Conservation (phyloP, 2,113 vertebrate genomes). For the Saguinus imperator region DNA sequence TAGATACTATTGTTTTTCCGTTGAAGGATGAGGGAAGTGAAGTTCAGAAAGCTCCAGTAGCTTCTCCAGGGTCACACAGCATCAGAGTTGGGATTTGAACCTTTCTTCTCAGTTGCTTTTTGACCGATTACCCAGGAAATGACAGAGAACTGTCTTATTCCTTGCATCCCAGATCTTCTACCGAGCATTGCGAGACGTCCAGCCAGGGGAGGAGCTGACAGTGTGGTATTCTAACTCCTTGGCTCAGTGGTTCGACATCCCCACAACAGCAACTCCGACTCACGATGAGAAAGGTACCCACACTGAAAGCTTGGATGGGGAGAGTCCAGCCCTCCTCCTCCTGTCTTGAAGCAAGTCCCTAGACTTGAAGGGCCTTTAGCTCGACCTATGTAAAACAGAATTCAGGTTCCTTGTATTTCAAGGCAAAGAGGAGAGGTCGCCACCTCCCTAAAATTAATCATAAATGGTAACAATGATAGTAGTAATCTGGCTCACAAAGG, state of each 20-base stretch:
- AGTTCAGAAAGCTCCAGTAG: background rate
- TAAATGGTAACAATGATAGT: background rate
- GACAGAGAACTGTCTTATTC: conserved; percentile 70
- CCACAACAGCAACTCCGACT: conserved; percentile 95
- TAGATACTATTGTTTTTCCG: background rate
- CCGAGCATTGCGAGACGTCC: conserved; percentile 92
- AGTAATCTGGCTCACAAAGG: background rate
- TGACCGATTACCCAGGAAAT: conserved; percentile 12
- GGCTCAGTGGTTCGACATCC: conserved; percentile 97
- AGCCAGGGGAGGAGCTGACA: conserved; percentile 94
- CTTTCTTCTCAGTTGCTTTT: conserved; percentile 33
- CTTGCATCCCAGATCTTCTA: conserved; percentile 92
- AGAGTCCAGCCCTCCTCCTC: background rate
- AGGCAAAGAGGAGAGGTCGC: background rate
- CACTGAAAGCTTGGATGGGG: background rate
- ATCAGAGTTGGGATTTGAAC: background rate
- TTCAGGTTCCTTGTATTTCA: background rate
- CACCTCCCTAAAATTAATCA: conserved; percentile 11
- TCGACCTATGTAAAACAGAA: background rate
- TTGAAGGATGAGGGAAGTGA: background rate
- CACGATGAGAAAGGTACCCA: conserved; percentile 97
- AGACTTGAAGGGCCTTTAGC: background rate
- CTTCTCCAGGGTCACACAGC: conserved; percentile 23
- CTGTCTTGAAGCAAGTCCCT: accelerated
- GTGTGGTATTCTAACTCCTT: conserved; percentile 97